Conservation (phyloP, 2,113 vertebrate genomes). For the Anseranas semipalmata region DNA sequence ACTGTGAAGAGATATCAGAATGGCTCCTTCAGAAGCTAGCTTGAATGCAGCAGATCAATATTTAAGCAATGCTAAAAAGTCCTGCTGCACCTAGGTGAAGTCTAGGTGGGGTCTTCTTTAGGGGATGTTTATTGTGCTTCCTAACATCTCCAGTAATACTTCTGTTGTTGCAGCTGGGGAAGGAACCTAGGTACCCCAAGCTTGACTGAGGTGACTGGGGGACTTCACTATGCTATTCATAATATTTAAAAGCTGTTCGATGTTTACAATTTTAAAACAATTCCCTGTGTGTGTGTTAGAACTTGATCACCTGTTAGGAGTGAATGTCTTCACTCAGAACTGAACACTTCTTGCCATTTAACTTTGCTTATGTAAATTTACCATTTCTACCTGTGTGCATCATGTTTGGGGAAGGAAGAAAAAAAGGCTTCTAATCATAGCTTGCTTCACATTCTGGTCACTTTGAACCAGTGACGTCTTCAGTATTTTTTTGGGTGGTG, state of each 20-base stretch:
- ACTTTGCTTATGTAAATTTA: not conserved
- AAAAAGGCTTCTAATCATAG: conserved; percentile 55
- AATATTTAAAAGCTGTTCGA: not conserved
- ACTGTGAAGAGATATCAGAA: not conserved
- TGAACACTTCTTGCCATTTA: not conserved
- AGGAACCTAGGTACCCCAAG: not conserved
- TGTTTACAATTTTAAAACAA: not conserved
- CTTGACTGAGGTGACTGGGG: not conserved
- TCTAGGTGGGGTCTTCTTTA: not conserved
- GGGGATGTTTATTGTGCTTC: not conserved
- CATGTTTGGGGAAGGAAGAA: conserved; percentile 1
- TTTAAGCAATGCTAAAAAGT: not conserved
- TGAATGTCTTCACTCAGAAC: not conserved
- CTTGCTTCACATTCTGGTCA: conserved; percentile 45
- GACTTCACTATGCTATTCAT: not conserved
- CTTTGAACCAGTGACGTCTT: conserved; percentile 51
- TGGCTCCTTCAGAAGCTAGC: not conserved
- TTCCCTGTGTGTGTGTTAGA: not conserved
- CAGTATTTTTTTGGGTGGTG: conserved; percentile 53
- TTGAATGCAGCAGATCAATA: not conserved
- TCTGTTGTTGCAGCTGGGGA: not conserved
- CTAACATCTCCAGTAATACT: not conserved
- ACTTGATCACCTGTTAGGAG: not conserved
- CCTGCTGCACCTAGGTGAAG: not conserved
- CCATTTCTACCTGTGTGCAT: not conserved